phyloP scores from a whole-genome alignment of 1,140 invertebrate genomes.

The Formica selysi region DNA sequence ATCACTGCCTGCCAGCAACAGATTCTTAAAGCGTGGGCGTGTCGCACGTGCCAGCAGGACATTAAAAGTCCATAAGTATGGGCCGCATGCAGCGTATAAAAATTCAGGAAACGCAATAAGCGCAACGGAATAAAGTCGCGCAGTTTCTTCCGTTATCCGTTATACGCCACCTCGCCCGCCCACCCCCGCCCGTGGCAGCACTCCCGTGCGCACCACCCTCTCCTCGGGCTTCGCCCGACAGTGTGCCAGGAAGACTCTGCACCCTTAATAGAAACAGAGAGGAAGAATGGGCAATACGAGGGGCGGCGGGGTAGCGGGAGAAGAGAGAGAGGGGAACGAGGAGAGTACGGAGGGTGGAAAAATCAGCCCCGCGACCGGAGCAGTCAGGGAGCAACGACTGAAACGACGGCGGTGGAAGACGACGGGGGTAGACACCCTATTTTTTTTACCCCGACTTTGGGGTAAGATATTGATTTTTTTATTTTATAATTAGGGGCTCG shows the following conservation, averaged over 20 bases:
- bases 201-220: constrained; percentile 55
- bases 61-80: constrained; percentile 77
- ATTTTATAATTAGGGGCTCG: constrained; percentile 87
- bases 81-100: constrained; percentile 78
- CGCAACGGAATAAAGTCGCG: constrained; percentile 82
- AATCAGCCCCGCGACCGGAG: constrained; percentile 79
- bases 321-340: neutral
- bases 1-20: constrained; percentile 50
- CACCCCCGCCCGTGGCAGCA: constrained; percentile 41
- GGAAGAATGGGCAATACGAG: constrained; percentile 31
- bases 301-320: too few species aligned
- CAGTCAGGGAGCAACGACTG: constrained; percentile 76
- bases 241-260: constrained; percentile 31
- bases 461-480: constrained; percentile 87
- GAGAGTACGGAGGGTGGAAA: constrained; percentile 39
- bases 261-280: constrained; percentile 54
- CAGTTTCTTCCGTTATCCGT: constrained; percentile 80
- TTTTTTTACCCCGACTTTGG: constrained; percentile 81
- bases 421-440: constrained; percentile 83
- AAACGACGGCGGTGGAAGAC: constrained; percentile 70
- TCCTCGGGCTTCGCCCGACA: neutral
- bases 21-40: constrained; percentile 70
- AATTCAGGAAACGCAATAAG: constrained; percentile 82
- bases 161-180: constrained; percentile 44
- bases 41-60: constrained; percentile 73